These are phyloP conservation scores for Rhabdomys dilectus DNA, from an alignment of 2,113 vertebrate species.

Conservation along the genomic window DNA sequence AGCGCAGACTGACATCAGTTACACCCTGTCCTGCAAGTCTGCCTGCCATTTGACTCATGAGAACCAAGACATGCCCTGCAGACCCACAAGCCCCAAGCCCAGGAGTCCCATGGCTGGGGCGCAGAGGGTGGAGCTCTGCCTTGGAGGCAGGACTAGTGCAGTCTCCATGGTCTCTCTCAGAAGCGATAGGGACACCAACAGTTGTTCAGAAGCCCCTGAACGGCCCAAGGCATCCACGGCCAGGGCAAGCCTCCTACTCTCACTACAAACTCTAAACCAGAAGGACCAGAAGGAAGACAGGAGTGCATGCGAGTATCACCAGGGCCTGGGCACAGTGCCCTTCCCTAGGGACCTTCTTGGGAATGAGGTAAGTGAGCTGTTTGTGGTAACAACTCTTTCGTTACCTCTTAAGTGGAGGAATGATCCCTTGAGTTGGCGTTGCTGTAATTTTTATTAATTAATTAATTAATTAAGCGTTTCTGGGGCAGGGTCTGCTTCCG, in stretches of 20 bases:
- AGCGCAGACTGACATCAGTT: constrained; percentile 8
- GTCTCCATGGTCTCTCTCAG: constrained; percentile 87
- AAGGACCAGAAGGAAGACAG: constrained; percentile 86
- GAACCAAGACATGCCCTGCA: constrained; percentile 85
- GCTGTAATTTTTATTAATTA: not conserved
- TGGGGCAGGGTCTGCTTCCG: not conserved
- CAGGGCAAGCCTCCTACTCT: constrained; percentile 84
- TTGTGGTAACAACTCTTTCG: not conserved
- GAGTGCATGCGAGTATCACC: constrained; percentile 84
- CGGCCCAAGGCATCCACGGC: constrained; percentile 89
- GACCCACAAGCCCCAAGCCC: constrained; percentile 93
- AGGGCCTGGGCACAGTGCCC: constrained; percentile 84
- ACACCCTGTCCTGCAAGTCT: constrained; percentile 78
- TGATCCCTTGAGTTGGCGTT: not conserved
- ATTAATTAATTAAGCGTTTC: too few relatives aligned
- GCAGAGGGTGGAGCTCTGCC: constrained; percentile 83
- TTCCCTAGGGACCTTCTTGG: constrained; percentile 84
- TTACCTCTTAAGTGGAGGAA: not conserved
- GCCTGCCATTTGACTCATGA: constrained; percentile 78
- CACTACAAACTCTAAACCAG: constrained; percentile 85
- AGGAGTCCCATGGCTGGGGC: constrained; percentile 85
- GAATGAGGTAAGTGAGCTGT: constrained; percentile 89
- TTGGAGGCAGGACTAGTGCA: constrained; percentile 83
- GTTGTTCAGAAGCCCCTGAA: constrained; percentile 83
- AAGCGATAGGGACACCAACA: constrained; percentile 84